Conservation (phyloP, 2,888 invertebrate genomes). For the Callosobruchus maculatus region DNA sequence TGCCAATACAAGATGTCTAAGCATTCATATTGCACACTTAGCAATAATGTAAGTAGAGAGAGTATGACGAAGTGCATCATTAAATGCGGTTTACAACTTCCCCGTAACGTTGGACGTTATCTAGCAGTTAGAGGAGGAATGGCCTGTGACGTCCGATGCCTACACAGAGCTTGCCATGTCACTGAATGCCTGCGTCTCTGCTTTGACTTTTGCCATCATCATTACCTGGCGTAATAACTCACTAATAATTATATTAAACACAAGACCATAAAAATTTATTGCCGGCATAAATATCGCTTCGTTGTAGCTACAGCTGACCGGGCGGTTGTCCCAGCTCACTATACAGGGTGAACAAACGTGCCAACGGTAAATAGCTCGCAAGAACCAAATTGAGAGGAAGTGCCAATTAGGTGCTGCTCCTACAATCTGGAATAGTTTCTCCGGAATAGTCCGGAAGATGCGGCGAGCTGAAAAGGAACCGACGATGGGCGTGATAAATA, state of each 20-base stretch:
- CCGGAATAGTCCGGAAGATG: too few species aligned
- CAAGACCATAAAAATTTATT: constrained; percentile 14
- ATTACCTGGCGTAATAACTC: constrained; percentile 8
- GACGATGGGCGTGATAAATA: too few species aligned
- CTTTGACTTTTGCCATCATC: not conserved
- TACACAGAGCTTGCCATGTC: not conserved
- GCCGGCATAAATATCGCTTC: constrained; percentile 7
- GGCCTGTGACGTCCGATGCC: not conserved
- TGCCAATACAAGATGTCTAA: not conserved
- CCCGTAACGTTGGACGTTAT: not conserved
- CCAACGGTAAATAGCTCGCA: too few species aligned
- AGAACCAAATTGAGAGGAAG: too few species aligned
- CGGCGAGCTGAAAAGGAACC: too few species aligned
- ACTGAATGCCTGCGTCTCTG: not conserved
- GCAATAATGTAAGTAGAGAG: not conserved
- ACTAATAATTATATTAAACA: constrained; percentile 13
- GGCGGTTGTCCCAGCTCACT: not conserved
- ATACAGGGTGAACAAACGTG: not conserved
- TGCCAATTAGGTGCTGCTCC: too few species aligned
- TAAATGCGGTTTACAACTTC: not conserved
- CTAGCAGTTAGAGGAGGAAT: not conserved
- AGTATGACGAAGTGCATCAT: not conserved
- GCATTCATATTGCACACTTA: not conserved
- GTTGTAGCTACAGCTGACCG: constrained; percentile 4
- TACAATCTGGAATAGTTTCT: too few species aligned